These are phyloP conservation scores for Anser cygnoides DNA, from an alignment of 2,113 vertebrate species.

Conservation along the genomic window DNA sequence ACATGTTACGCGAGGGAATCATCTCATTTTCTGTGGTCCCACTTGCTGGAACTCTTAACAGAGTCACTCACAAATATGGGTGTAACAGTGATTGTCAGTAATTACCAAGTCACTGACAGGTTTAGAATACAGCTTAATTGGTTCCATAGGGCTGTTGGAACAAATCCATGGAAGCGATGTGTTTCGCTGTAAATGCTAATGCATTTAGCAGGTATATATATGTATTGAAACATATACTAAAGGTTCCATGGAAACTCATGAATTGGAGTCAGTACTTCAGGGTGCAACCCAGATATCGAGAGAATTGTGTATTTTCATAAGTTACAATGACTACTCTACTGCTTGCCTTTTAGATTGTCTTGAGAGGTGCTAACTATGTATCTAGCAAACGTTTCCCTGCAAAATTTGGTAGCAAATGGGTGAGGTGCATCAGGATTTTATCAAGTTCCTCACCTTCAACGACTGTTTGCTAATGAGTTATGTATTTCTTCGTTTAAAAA, in stretches of 20 bases:
- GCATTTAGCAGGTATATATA: background rate
- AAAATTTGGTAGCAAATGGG: background rate
- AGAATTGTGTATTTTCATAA: background rate
- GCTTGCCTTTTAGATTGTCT: background rate
- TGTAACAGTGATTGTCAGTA: background rate
- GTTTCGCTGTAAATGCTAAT: background rate
- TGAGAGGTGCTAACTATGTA: background rate
- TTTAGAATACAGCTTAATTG: background rate
- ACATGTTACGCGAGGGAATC: background rate
- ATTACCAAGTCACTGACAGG: background rate
- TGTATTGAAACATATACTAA: background rate
- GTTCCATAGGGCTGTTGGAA: background rate
- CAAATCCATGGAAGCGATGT: background rate
- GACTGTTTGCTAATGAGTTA: background rate
- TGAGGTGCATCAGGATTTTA: background rate
- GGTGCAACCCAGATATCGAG: background rate
- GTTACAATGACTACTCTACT: background rate
- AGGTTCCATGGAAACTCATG: background rate
- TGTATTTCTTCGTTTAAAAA: background rate
- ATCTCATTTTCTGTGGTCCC: background rate
- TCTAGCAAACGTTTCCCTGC: background rate
- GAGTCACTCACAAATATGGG: background rate
- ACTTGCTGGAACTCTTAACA: background rate
- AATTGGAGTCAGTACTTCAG: background rate
- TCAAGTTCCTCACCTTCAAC: background rate